Percentiles rank a stretch among this genome's conserved stretches.
Conservation (phyloP, 2,113 vertebrate species). For the Haemorhous mexicanus region DNA sequence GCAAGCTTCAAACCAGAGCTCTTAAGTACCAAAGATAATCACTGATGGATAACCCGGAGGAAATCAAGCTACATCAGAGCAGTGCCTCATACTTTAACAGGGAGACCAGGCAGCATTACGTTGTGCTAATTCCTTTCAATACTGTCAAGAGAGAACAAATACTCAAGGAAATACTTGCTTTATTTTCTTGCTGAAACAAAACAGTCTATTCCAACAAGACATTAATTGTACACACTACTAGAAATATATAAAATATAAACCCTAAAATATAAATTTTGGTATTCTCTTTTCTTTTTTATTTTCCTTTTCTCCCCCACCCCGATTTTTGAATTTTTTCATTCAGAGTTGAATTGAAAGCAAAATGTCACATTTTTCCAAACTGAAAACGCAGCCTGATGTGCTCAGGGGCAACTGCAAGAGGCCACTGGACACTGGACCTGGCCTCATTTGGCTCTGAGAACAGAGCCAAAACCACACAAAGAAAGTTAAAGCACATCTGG, state of each 20-base stretch:
- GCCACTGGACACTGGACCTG: not conserved
- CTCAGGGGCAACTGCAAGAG: not conserved
- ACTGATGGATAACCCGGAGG: not conserved
- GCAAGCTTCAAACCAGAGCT: not conserved
- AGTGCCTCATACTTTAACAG: not conserved
- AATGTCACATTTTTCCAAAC: not conserved
- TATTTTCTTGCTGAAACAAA: not conserved
- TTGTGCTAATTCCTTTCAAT: not conserved
- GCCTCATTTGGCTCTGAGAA: not conserved
- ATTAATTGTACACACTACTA: not conserved
- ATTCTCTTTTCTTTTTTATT: not conserved
- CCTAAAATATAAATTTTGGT: not conserved
- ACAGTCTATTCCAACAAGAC: not conserved
- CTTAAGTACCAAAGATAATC: not conserved
- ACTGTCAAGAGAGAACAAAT: not conserved
- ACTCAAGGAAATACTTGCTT: not conserved
- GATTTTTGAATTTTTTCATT: not conserved
- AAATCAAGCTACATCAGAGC: not conserved
- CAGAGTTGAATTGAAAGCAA: not conserved
- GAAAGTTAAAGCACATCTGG: not conserved
- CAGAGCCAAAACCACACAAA: not conserved
- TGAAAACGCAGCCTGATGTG: not conserved
- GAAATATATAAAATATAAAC: not conserved
- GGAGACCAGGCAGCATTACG: not conserved
- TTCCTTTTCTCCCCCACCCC: no score